Conservation (phyloP, 1,140 invertebrate genomes). For the Hycleus cichorii region DNA sequence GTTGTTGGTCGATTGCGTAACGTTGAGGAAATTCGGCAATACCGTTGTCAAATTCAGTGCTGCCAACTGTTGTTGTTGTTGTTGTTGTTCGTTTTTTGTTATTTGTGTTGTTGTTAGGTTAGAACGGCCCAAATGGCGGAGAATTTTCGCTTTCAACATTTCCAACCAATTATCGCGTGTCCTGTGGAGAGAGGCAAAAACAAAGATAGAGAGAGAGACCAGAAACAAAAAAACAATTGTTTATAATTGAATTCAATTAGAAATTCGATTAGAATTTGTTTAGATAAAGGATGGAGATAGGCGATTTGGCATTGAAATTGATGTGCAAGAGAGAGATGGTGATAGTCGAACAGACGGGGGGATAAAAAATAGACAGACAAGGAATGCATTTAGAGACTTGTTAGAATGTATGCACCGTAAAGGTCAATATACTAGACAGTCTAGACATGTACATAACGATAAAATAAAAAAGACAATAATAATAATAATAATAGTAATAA, state of each 20-base stretch:
- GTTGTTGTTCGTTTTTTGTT: too few relatives aligned
- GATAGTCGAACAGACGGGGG: background rate
- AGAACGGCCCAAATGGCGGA: slow-evolving; percentile 17
- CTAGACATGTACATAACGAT: slow-evolving; percentile 5
- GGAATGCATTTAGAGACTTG: slow-evolving; percentile 10
- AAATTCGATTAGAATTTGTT: too few relatives aligned
- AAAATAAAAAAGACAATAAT: too few relatives aligned
- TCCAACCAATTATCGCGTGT: slow-evolving; percentile 22
- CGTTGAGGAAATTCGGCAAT: slow-evolving; percentile 20
- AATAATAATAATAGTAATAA: too few relatives aligned
- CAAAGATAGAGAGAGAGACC: too few relatives aligned
- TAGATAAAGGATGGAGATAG: too few relatives aligned
- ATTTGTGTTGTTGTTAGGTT: slow-evolving; percentile 10
- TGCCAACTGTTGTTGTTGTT: too few relatives aligned
- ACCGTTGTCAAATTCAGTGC: slow-evolving; percentile 3
- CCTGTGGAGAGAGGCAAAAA: too few relatives aligned
- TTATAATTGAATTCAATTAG: too few relatives aligned
- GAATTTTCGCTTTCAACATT: slow-evolving; percentile 24
- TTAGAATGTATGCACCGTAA: slow-evolving; percentile 3
- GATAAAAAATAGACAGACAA: background rate
- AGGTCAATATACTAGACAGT: slow-evolving; percentile 13
- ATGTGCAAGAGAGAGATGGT: too few relatives aligned
- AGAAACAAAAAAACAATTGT: too few relatives aligned
- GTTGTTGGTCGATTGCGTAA: slow-evolving; percentile 3
- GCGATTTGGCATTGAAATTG: too few relatives aligned